These are phyloP conservation scores for Phaetusa simplex DNA, from an alignment of 2,113 vertebrate genomes.

Conservation along the genomic window DNA sequence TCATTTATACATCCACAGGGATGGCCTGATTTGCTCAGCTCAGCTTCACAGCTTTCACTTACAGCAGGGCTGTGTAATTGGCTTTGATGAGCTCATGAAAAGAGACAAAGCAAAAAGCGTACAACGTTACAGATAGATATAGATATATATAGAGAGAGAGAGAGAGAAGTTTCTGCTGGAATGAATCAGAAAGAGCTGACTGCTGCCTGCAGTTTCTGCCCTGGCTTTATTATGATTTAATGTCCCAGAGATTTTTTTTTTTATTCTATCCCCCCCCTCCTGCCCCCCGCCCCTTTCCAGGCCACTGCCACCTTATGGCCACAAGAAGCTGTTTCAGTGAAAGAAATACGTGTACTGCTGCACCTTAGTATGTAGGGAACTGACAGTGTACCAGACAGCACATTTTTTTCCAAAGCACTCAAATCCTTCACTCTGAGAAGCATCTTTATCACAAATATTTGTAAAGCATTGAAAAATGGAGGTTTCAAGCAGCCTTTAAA, in stretches of 20 bases:
- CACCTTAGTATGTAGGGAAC: not conserved
- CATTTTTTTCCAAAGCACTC: not conserved
- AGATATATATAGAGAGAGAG: not conserved
- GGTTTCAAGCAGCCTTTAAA: not conserved
- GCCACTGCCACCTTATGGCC: conserved; percentile 23
- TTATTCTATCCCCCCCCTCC: not conserved
- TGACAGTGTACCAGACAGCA: not conserved
- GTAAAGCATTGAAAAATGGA: not conserved
- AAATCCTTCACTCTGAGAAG: not conserved
- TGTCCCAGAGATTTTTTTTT: not conserved
- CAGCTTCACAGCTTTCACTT: conserved; percentile 26
- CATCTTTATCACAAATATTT: not conserved
- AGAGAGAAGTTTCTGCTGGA: not conserved
- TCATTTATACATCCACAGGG: conserved; percentile 35
- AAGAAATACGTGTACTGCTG: not conserved
- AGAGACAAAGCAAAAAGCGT: not conserved
- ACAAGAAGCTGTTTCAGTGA: not conserved
- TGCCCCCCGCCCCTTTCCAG: not conserved
- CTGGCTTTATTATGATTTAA: not conserved
- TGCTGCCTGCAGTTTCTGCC: not conserved
- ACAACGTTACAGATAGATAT: not conserved
- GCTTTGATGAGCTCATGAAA: conserved; percentile 33
- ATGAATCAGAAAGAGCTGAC: not conserved
- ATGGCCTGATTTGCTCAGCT: conserved; percentile 43
- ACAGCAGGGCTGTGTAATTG: not conserved